Percentiles rank a stretch among this genome's conserved stretches.
Conservation (phyloP, 2,888 invertebrate species). For the Eupithecia vulgata region DNA sequence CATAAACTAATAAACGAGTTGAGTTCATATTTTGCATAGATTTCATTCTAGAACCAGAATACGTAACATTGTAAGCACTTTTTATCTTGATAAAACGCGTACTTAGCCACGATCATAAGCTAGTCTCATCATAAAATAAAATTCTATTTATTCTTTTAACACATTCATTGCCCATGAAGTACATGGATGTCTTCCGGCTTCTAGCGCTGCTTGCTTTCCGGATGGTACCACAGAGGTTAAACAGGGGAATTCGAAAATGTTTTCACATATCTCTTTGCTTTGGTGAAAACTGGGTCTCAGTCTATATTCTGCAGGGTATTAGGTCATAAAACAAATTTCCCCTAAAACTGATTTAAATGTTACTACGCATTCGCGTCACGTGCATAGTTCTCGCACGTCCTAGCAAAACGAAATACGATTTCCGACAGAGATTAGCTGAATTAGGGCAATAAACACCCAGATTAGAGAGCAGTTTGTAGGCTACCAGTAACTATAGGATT, state of each 20-base stretch:
- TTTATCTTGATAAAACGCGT: background rate
- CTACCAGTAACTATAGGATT: background rate
- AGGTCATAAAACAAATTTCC: slow-evolving; percentile 8
- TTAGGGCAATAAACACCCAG: slow-evolving; percentile 28
- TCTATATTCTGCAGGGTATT: background rate
- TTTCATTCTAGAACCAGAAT: too few species aligned
- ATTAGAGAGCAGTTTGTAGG: slow-evolving; percentile 12
- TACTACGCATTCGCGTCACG: slow-evolving; percentile 3
- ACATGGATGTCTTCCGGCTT: background rate
- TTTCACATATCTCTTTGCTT: background rate
- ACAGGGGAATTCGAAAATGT: too few species aligned
- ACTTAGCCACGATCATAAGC: background rate
- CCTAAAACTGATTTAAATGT: slow-evolving; percentile 12
- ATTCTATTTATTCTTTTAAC: background rate
- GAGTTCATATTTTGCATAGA: too few species aligned
- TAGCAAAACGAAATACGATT: slow-evolving; percentile 27
- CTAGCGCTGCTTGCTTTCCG: background rate
- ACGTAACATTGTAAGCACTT: too few species aligned
- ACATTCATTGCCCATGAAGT: background rate
- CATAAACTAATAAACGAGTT: too few species aligned
- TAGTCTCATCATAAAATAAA: background rate
- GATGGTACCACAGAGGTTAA: background rate
- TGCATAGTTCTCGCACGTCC: slow-evolving; percentile 30
- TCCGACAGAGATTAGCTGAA: slow-evolving; percentile 23
- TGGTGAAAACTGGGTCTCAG: background rate